Conservation (phyloP, 2,888 invertebrate species). For the Odontocolon sp. region DNA sequence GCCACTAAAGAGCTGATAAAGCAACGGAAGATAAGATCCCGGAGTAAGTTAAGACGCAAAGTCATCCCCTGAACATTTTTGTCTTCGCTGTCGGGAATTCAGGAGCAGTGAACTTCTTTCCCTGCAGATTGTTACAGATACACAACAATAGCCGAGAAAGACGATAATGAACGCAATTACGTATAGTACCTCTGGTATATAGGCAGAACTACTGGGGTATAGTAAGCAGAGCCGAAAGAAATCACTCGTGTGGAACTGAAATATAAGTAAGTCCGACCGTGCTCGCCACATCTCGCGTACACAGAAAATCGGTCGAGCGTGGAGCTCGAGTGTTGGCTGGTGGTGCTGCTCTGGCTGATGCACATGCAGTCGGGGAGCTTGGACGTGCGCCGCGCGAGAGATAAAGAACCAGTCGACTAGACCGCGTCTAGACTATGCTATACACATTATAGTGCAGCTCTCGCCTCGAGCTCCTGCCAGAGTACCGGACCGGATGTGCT, state of each 20-base stretch:
- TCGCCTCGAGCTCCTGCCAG: conserved; percentile 23
- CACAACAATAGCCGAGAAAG: background rate
- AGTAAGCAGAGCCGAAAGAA: conserved; percentile 38
- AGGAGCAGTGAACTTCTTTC: conserved; percentile 30
- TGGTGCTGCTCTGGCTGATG: conserved; percentile 7
- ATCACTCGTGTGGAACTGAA: conserved; percentile 51
- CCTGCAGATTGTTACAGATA: background rate
- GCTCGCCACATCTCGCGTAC: conserved; percentile 4
- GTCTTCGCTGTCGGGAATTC: background rate
- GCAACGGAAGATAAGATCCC: too few relatives aligned
- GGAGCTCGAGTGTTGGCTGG: background rate
- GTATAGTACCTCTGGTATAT: background rate
- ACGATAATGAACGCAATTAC: conserved; percentile 51
- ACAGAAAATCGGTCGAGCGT: background rate
- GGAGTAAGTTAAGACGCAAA: background rate
- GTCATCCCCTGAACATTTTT: conserved; percentile 26
- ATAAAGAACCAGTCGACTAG: conserved; percentile 63
- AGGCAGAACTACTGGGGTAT: background rate
- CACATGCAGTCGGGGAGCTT: conserved; percentile 2
- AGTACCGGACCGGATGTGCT: conserved; percentile 57
- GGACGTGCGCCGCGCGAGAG: conserved; percentile 47
- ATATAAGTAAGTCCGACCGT: conserved; percentile 23
- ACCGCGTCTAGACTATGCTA: conserved; percentile 62
- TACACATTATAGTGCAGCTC: conserved; percentile 40
- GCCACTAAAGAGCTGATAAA: too few relatives aligned